A percentile compares a stretch with the other conserved stretches of the same genome.
Conservation (phyloP, 1,140 invertebrate species). For the Drosophila truncata region DNA sequence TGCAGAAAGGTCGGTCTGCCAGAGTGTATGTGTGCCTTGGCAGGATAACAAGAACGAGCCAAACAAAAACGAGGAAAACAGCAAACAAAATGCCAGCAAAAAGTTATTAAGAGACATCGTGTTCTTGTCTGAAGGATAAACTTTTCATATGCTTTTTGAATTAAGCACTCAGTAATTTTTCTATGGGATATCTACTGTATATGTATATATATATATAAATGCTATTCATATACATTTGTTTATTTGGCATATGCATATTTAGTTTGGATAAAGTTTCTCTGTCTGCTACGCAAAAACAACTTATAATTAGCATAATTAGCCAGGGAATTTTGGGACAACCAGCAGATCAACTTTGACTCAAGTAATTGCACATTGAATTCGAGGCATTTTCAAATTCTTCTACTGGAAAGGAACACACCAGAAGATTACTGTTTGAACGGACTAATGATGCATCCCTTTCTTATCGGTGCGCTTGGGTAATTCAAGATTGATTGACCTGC, state of each 20-base stretch:
- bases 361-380: slow-evolving; percentile 29
- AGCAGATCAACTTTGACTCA: slow-evolving; percentile 7
- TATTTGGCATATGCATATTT: slow-evolving; percentile 72
- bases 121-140: slow-evolving; percentile 71
- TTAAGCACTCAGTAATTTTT: slow-evolving; percentile 69
- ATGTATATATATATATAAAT: slow-evolving; percentile 8
- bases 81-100: slow-evolving; percentile 75
- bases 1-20: background rate
- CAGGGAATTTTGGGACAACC: slow-evolving; percentile 27
- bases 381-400: slow-evolving; percentile 17
- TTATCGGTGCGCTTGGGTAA: slow-evolving; percentile 31
- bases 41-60: slow-evolving; percentile 62
- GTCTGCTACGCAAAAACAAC: slow-evolving; percentile 64
- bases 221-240: slow-evolving; percentile 37
- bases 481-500: slow-evolving; percentile 45
- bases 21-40: slow-evolving; percentile 13
- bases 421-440: slow-evolving; percentile 24
- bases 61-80: slow-evolving; percentile 74
- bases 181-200: slow-evolving; percentile 18
- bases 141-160: slow-evolving; percentile 79
- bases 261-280: slow-evolving; percentile 52
- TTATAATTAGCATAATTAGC: slow-evolving; percentile 82
- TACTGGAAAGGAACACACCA: background rate
- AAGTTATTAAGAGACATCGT: slow-evolving; percentile 83
- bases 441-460: slow-evolving; percentile 45